Percentiles rank a stretch among this genome's conserved stretches.
phyloP scores from a whole-genome alignment of 2,797 vertebrate species.

The Steatocranus sp. region DNA sequence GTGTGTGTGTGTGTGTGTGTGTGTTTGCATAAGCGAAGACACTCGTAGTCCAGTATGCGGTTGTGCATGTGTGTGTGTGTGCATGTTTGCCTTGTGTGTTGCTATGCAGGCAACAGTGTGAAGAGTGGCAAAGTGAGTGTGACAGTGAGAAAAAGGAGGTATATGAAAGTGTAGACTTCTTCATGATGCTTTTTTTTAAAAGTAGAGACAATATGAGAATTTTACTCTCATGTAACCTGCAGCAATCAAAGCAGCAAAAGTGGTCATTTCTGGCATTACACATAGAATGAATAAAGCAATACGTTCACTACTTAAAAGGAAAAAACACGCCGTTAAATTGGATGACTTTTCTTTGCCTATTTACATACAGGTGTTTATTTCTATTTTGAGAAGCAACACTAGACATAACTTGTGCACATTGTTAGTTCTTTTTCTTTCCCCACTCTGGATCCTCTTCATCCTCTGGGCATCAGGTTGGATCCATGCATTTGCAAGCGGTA shows the following conservation, averaged over 20 bases:
- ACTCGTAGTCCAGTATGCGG: neutral
- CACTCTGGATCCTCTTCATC: conserved; percentile 14
- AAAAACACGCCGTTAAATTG: neutral
- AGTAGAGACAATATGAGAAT: neutral
- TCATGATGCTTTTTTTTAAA: neutral
- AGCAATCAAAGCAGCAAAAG: neutral
- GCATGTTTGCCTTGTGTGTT: neutral
- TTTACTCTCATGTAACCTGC: neutral
- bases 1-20: neutral
- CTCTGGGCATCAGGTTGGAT: conserved; percentile 30
- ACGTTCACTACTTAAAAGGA: neutral
- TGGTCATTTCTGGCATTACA: neutral
- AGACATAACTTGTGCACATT: neutral
- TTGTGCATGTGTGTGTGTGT: neutral
- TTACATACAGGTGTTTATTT: neutral
- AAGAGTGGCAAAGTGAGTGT: conserved; percentile 15
- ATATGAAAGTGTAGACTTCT: neutral
- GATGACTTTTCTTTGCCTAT: neutral
- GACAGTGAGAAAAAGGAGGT: conserved; percentile 19
- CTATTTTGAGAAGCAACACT: neutral
- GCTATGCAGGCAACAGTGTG: neutral
- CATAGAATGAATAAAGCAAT: neutral
- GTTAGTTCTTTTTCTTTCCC: conserved; percentile 3
- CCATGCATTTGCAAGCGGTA: conserved; percentile 52
- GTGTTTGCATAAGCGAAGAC: neutral